These are phyloP conservation scores for Diabrotica balteata DNA, from an alignment of 2,888 invertebrate species.

Conservation along the genomic window DNA sequence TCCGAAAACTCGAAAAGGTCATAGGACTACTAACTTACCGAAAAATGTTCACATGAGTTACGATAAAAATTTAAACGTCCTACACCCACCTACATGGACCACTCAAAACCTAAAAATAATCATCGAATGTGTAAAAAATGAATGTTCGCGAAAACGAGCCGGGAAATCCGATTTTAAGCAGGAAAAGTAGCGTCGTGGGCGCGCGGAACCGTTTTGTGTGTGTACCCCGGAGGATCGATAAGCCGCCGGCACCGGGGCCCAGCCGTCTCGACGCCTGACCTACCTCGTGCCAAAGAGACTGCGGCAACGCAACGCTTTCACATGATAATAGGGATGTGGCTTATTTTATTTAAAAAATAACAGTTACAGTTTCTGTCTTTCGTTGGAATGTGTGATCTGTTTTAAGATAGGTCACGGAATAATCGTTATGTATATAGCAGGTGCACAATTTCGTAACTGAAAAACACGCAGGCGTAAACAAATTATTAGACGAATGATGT, in stretches of 20 bases:
- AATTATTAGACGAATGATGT: too few relatives aligned
- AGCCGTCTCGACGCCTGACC: conserved; percentile 48
- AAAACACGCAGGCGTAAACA: too few relatives aligned
- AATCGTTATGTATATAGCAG: too few relatives aligned
- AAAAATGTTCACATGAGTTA: background rate
- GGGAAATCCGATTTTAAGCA: conserved; percentile 6
- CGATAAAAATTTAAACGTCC: background rate
- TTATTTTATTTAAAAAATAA: background rate
- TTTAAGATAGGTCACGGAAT: too few relatives aligned
- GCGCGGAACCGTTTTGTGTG: conserved; percentile 21
- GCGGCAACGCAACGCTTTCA: conserved; percentile 40
- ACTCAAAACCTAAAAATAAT: conserved; percentile 1
- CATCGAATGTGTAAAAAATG: background rate
- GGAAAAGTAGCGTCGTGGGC: background rate
- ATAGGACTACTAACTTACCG: conserved; percentile 7
- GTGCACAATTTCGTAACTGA: too few relatives aligned
- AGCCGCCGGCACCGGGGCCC: conserved; percentile 19
- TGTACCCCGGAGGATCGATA: conserved; percentile 16
- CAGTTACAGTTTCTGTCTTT: too few relatives aligned
- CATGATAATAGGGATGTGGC: conserved; percentile 32
- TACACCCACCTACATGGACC: background rate
- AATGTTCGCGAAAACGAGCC: background rate
- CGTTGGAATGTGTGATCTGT: too few relatives aligned
- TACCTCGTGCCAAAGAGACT: conserved; percentile 45
- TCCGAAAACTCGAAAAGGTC: conserved; percentile 1